A percentile compares a stretch with the other conserved stretches of the same genome.
These are phyloP conservation scores for Chelonus formosanus DNA, from an alignment of 2,888 invertebrate genomes.

Conservation along the genomic window DNA sequence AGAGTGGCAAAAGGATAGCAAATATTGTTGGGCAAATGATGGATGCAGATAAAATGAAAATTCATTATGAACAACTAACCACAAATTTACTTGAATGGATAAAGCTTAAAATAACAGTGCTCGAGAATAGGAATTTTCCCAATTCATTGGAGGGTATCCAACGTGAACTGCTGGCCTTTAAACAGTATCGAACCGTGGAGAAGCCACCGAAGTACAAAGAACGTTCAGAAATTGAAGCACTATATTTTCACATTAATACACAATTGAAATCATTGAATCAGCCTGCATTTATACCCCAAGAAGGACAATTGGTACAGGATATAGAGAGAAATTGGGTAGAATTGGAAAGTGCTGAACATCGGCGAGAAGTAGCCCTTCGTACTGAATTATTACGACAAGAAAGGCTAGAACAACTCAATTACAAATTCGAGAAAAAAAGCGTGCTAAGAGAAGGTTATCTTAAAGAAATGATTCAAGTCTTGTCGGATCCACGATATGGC, in stretches of 20 bases:
- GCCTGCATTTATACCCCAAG: conserved; percentile 83
- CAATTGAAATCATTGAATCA: conserved; percentile 93
- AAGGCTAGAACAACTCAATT: conserved; percentile 91
- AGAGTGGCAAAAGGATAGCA: conserved; percentile 95
- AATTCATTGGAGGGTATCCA: conserved; percentile 96
- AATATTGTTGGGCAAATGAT: conserved; percentile 97
- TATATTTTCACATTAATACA: conserved; percentile 96
- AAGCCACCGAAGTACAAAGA: conserved; percentile 99
- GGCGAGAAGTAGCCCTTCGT: conserved; percentile 89
- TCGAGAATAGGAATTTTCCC: conserved; percentile 89
- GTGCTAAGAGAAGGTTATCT: conserved; percentile 93
- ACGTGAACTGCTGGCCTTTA: conserved; percentile 86
- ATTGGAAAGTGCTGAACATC: conserved; percentile 93
- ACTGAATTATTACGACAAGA: conserved; percentile 93
- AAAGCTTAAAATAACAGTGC: conserved; percentile 79
- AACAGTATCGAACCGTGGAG: conserved; percentile 94
- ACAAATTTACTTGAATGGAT: conserved; percentile 94
- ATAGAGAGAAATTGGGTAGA: conserved; percentile 94
- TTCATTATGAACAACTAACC: conserved; percentile 86
- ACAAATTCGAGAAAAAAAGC: conserved; percentile 95
- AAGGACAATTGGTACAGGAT: conserved; percentile 93
- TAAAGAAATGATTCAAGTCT: conserved; percentile 96
- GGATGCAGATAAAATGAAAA: conserved; percentile 92
- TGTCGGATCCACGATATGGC: conserved; percentile 91
- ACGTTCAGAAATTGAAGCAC: conserved; percentile 94